Conservation (phyloP, 2,888 invertebrate species). For the Amphipoea lucens region DNA sequence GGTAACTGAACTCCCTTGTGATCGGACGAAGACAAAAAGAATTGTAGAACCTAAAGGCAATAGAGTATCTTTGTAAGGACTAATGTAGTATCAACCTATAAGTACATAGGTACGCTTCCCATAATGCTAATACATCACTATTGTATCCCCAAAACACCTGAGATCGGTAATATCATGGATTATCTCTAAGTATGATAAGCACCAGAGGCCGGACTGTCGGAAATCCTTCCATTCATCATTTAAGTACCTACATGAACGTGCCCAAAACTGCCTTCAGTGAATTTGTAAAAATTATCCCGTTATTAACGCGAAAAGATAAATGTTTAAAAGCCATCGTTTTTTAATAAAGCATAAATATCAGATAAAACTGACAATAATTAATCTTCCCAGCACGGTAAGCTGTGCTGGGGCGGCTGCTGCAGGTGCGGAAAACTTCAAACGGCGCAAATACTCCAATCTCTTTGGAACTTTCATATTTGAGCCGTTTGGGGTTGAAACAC, state of each 20-base stretch:
- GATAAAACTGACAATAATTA: constrained; percentile 34
- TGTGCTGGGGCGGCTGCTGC: too few relatives aligned
- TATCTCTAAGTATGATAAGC: constrained; percentile 61
- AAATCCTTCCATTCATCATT: constrained; percentile 55
- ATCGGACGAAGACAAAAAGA: constrained; percentile 22
- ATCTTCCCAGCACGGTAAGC: too few relatives aligned
- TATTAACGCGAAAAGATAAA: constrained; percentile 43
- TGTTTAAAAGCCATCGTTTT: constrained; percentile 49
- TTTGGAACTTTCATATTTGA: too few relatives aligned
- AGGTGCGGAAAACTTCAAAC: too few relatives aligned
- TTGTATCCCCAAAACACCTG: constrained; percentile 55
- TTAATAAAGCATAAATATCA: constrained; percentile 43
- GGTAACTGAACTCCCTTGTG: constrained; percentile 17
- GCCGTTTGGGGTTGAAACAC: too few relatives aligned
- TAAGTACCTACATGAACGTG: constrained; percentile 58
- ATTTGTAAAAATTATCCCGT: constrained; percentile 59
- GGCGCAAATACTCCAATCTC: too few relatives aligned
- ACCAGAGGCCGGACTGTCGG: constrained; percentile 20
- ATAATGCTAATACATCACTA: constrained; percentile 36
- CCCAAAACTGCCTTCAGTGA: constrained; percentile 43
- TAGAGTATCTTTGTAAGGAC: background rate
- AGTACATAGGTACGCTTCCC: background rate
- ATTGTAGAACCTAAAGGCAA: background rate
- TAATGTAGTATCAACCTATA: background rate
- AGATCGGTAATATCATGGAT: constrained; percentile 59